phyloP scores from a whole-genome alignment of 2,797 vertebrate genomes.

The Vipera latastei region DNA sequence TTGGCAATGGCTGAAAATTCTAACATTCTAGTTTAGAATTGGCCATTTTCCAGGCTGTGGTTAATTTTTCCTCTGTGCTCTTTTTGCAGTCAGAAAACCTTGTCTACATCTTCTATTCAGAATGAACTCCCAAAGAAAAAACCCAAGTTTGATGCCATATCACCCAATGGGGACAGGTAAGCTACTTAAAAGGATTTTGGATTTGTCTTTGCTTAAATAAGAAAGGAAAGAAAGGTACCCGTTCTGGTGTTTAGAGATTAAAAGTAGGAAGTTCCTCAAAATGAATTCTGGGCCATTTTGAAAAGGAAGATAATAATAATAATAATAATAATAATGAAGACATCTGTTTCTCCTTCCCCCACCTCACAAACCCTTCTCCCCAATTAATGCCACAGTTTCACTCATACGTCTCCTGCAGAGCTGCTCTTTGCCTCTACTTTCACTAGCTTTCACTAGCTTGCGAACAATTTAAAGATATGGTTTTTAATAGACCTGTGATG shows the following conservation, averaged over 20 bases:
- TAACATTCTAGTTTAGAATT: neutral
- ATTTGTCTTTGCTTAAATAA: neutral
- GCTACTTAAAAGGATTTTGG: constrained; percentile 32
- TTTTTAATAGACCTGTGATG: neutral
- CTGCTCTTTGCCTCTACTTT: neutral
- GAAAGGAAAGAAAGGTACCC: neutral
- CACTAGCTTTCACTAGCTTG: neutral
- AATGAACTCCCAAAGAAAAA: constrained; percentile 83
- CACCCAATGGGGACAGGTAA: constrained; percentile 80
- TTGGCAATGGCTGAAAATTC: neutral
- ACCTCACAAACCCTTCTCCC: neutral
- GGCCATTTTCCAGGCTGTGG: constrained; percentile 63
- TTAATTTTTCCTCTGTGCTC: constrained; percentile 42
- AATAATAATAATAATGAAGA: neutral
- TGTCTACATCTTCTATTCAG: constrained; percentile 80
- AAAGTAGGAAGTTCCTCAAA: constrained; percentile 25
- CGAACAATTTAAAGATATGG: neutral
- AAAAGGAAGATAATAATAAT: neutral
- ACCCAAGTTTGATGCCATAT: constrained; percentile 77
- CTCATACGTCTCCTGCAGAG: neutral
- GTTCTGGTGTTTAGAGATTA: neutral
- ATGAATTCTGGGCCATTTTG: neutral
- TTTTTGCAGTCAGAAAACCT: constrained; percentile 76
- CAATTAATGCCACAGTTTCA: neutral
- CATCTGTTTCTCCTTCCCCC: neutral